Percentiles rank a stretch among this genome's conserved stretches.
Conservation (phyloP, 2,888 invertebrate species). For the Oxycera nigricornis region DNA sequence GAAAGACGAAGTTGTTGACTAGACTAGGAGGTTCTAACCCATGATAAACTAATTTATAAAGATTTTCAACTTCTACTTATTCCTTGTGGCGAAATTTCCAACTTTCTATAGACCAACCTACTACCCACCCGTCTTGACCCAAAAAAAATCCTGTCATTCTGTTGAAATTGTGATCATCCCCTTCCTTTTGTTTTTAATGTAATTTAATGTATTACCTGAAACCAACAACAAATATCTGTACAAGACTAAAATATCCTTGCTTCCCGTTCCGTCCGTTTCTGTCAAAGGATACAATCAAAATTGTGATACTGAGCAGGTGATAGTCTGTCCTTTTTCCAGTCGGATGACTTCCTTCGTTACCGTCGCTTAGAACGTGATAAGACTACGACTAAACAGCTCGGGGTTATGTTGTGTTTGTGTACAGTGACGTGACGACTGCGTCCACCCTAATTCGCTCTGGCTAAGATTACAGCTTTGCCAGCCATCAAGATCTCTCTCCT, state of each 20-base stretch:
- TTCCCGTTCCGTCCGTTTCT: background rate
- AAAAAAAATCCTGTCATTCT: too few species aligned
- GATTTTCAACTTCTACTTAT: too few species aligned
- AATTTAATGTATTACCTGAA: background rate
- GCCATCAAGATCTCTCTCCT: too few species aligned
- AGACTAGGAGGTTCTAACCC: too few species aligned
- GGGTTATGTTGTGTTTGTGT: too few species aligned
- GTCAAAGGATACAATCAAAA: slow-evolving; percentile 19
- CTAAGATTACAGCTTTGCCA: background rate
- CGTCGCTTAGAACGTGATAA: slow-evolving; percentile 27
- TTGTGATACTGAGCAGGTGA: slow-evolving; percentile 33
- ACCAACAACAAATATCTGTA: background rate
- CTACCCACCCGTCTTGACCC: too few species aligned
- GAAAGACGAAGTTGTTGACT: too few species aligned
- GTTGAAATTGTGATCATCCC: background rate
- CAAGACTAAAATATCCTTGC: background rate
- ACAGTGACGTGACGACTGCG: too few species aligned
- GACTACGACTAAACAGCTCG: background rate
- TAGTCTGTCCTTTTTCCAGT: slow-evolving; percentile 18
- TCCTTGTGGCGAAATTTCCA: too few species aligned
- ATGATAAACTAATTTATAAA: too few species aligned
- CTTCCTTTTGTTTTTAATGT: background rate
- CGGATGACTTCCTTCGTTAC: slow-evolving; percentile 25
- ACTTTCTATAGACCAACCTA: too few species aligned
- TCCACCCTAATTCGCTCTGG: background rate